Evolutionary conservation across 2,888 invertebrate species (phyloP).

Genomic region (Panopea generosa): DNA sequence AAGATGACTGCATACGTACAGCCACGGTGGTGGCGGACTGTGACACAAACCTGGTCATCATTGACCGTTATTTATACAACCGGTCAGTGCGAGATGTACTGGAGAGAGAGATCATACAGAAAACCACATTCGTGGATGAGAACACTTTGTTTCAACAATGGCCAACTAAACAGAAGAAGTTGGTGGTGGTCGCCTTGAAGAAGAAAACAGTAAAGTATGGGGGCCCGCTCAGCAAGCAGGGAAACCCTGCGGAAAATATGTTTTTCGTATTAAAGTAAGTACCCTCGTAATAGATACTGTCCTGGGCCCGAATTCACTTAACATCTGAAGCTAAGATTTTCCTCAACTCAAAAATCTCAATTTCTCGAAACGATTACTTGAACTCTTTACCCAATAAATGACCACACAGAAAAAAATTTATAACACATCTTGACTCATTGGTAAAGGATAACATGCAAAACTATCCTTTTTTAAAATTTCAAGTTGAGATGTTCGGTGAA

Average conservation of each 20-base stretch:
- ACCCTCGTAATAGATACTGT: too few species aligned
- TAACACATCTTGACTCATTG: too few species aligned
- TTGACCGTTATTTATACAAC: constrained; percentile 81
- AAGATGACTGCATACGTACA: constrained; percentile 81
- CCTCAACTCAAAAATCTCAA: too few species aligned
- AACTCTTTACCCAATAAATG: too few species aligned
- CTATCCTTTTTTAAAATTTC: too few species aligned
- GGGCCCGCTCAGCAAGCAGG: constrained; percentile 77
- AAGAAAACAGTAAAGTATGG: constrained; percentile 79
- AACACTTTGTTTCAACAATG: constrained; percentile 81
- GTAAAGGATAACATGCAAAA: too few species aligned
- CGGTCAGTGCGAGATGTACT: constrained; percentile 80
- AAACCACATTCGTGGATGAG: constrained; percentile 81
- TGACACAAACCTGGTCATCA: constrained; percentile 80
- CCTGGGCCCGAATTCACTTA: too few species aligned
- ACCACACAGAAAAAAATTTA: too few species aligned
- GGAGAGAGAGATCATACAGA: constrained; percentile 82
- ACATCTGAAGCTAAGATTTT: too few species aligned
- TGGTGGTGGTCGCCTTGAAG: constrained; percentile 81
- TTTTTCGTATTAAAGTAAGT: constrained; percentile 66
- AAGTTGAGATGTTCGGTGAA: too few species aligned
- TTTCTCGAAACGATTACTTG: too few species aligned
- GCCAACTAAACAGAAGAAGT: constrained; percentile 80
- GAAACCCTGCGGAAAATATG: constrained; percentile 68
- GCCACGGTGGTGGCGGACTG: constrained; percentile 82